phyloP scores from a whole-genome alignment of 1,140 invertebrate species.

The Oryctes rhinoceros region DNA sequence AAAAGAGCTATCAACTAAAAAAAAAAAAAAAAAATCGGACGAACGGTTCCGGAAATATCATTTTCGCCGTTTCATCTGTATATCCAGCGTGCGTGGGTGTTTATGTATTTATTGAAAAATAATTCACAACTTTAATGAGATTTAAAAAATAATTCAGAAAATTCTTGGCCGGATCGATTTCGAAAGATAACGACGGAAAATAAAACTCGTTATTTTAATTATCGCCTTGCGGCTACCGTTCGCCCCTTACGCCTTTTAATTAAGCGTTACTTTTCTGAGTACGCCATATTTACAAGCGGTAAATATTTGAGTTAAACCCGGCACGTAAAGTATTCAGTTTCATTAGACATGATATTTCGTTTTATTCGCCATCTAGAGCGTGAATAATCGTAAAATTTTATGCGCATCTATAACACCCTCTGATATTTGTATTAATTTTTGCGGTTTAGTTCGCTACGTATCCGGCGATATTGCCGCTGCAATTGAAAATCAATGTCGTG shows the following conservation, averaged over 20 bases:
- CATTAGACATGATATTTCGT: background rate
- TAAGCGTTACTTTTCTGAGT: background rate
- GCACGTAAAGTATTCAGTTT: constrained; percentile 3
- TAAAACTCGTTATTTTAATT: constrained; percentile 27
- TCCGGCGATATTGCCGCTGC: background rate
- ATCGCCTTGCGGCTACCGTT: background rate
- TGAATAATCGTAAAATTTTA: constrained; percentile 22
- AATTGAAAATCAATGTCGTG: constrained; percentile 23
- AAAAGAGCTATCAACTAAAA: too few relatives aligned
- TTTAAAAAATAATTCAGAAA: background rate
- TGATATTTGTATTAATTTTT: constrained; percentile 11
- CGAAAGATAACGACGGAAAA: background rate
- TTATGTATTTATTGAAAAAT: too few relatives aligned
- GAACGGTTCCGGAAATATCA: too few relatives aligned
- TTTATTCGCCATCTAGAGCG: constrained; percentile 5
- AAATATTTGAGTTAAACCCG: background rate
- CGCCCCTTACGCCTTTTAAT: background rate
- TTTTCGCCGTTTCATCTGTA: too few relatives aligned
- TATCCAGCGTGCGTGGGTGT: too few relatives aligned
- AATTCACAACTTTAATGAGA: too few relatives aligned
- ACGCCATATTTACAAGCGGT: background rate
- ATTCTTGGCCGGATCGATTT: background rate
- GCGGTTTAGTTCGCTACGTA: background rate
- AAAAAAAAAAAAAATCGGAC: too few relatives aligned
- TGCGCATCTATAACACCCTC: background rate